Base-by-base conservation (phyloP, 23 tunicate genomes). In the Halocynthia roretzi region DNA sequence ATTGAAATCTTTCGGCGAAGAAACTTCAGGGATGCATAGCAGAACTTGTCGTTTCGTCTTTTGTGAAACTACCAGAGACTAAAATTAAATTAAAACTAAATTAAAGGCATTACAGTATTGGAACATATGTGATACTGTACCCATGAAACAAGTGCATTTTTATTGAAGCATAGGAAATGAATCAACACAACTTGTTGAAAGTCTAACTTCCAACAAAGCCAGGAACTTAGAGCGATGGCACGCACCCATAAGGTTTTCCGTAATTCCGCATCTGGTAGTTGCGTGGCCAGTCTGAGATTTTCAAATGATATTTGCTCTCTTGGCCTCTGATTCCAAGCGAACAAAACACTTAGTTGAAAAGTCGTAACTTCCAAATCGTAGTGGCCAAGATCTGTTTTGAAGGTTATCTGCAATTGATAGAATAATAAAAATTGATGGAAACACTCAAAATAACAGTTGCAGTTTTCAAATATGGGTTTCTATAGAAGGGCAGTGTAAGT, bases 361-460 rank as follows among this genome's bases (percentile, higher is more conserved):
- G 97, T 85, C 52, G 97, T 91, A 7, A 91, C 80, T 71, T 91
- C 97, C 6, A 91, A 54, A 57, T 91, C 97, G 67, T 85, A 91
- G 70, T 85, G 85, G 8, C 97, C 97, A 61, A 80, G 61, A 49
- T 91, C 90, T 2, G 97, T 85, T 54, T 91, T 85, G 81, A 91
- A 91, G n/a, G 90, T 81, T 68, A 91, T 61, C 96, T 89, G 71
- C 7, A 72, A 51, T 20, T 7, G 20, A 62, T 2, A 50, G 14
- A 14, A 10, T 8, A 68, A 68, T 19, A 68, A 68, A 68, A n/a
- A 68, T 23, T 1, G 4, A 11, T 18, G 14, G 17, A 12, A 68
- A 18, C 72, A 5, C 72, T 5, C 15, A 17, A 17, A 15, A 15
- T 15, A 60, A 60, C n/a, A 15, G n/a, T 60, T 60, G 64, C 18